Base-by-base conservation (phyloP, 2,888 invertebrate species). In the Ophonus ardosiacus region DNA sequence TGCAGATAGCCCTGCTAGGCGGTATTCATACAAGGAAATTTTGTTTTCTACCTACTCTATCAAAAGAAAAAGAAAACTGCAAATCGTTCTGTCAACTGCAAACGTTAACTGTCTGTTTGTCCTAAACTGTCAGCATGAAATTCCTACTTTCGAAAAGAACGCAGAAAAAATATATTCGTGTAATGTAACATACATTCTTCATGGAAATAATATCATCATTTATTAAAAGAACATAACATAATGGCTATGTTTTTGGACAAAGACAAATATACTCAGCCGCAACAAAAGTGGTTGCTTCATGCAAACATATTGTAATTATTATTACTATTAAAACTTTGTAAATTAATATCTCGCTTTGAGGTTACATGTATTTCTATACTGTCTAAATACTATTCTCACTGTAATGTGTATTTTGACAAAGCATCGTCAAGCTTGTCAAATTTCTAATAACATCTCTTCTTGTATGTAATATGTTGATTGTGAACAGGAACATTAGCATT, bases 401-500 rank as follows among this genome's bases (percentile, higher is more conserved):
- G 63, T 18, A 63, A 63, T 68, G 38, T 68, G 38, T 68, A 68
- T 38, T 68, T 38, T 68, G 31, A 68, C 68, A 68, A 68, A 68
- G 31, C 68, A 63, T 63, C 18, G 63, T 63, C 68, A 38, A 38
- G 68, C 31, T 68, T 68, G 68, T 68, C 68, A 68, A 38, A 68
- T 68, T 68, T 38, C n/a, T n/a, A 68, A 68, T 31, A 68, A 68
- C 68, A 68, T 63, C 21, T 24, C 63, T 63, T 68, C 68, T 68
- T 68, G 68, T 68, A 68, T 68, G 68, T 68, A 68, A 68, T 68
- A 57, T 51, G 78, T 57, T 78, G 78, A 78, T 57, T 78, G 38
- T 78, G 56, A 18, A 56, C 59, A 38, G 31, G 79, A 61, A 80
- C 59, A 80, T 80, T 80, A 80, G 79, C 61, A 80, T 40, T 80